Base-by-base conservation (phyloP, 2,888 invertebrate species). In the Conops quadrifasciatus region DNA sequence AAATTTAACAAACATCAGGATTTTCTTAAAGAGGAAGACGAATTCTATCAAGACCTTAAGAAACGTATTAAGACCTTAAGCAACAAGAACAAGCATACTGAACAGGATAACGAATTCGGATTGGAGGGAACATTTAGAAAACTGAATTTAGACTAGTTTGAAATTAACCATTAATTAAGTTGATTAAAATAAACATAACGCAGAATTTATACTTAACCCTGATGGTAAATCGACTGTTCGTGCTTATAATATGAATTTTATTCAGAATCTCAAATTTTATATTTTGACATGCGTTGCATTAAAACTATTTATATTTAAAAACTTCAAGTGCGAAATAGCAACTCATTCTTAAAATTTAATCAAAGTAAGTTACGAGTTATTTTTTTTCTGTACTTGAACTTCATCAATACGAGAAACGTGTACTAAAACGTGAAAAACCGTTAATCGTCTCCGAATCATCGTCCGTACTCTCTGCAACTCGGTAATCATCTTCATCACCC, bases 401-500 rank as follows among this genome's bases (percentile, higher is more conserved):
- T 58, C 90, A 90, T 81, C 88, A 89, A 73, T 92, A 92, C 78
- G 90, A 91, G 73, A 88, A 89, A 64, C 87, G 89, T 21, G 87
- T 92, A 0, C 82, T 89, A 0, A 87, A 88, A n/a, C 87, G 90
- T 4, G 90, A 91, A n/a, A 88, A 90, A 62, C 89, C 90, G 0
- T 86, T 89, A 13, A 87, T 88, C 0, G 88, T 92, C 0, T 89
- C 88, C 70, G 92, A 92, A 69, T 89, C 79, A 93, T 93, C 0
- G 90, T 92, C 64, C 89, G 89, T 79, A 92, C 92, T 74, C 88
- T 93, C 62, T 91, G 93, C 45, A 88, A 90, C 26, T 89, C 94
- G 0, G 88, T 94, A 0, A 74, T 92, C 0, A 88, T 89, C 0
- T 92, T 93, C 72, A 88, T 91, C 60, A 77, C 89, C 1, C 91